These are phyloP conservation scores for Lophius americanus DNA, from an alignment of 2,797 vertebrate species.

Conservation along the genomic window DNA sequence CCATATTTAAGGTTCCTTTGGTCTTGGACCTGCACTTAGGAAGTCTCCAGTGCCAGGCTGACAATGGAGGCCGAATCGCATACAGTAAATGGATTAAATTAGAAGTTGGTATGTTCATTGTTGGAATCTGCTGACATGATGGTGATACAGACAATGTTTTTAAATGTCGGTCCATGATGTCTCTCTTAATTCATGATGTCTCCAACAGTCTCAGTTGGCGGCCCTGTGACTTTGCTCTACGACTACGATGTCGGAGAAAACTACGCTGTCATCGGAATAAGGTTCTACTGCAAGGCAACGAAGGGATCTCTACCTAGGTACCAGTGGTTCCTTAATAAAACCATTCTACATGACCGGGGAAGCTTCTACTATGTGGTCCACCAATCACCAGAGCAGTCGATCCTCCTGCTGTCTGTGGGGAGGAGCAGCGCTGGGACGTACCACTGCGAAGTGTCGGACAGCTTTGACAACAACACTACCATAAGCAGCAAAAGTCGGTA, in stretches of 20 bases:
- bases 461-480: constrained; percentile 63
- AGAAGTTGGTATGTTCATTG: constrained; percentile 54
- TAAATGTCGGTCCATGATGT: background rate
- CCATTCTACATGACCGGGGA: constrained; percentile 32
- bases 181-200: constrained; percentile 9
- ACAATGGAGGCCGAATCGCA: constrained; percentile 27
- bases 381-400: constrained; percentile 33
- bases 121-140: background rate
- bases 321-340: constrained; percentile 76
- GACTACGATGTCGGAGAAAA: constrained; percentile 44
- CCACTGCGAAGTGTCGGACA: constrained; percentile 72
- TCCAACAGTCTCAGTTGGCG: constrained; percentile 67
- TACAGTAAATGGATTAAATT: constrained; percentile 35
- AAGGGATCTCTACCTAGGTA: constrained; percentile 65
- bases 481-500: constrained; percentile 56
- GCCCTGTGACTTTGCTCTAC: constrained; percentile 54
- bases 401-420: constrained; percentile 51
- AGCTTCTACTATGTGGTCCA: constrained; percentile 49
- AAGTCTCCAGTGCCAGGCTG: constrained; percentile 56
- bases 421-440: constrained; percentile 64
- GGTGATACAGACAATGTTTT: background rate
- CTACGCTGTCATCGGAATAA: constrained; percentile 56
- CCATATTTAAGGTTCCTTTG: constrained; percentile 54
- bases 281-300: constrained; percentile 62
- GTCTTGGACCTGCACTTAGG: constrained; percentile 27